Evolutionary conservation across 1,140 invertebrate genomes (phyloP), one percentile per base, ranked within the genome.

Genomic region (Orius laevigatus): DNA sequence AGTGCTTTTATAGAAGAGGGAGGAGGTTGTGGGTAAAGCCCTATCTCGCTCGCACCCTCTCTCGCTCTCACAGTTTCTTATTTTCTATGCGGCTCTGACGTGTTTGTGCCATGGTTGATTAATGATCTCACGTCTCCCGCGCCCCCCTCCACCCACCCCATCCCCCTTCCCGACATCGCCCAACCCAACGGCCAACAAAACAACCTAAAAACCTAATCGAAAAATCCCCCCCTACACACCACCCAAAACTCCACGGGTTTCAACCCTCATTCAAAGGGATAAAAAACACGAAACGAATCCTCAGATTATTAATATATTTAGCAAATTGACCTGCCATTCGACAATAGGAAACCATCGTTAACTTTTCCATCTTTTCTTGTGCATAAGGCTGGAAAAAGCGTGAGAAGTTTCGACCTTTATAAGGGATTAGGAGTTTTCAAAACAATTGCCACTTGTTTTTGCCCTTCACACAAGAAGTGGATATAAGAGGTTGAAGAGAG

Each of bases 201-300:
- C 48, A 49, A 49, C 48, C 48, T 49, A 49, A 49, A 49, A 49
- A 49, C 48, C 48, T 49, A 49, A 49, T 49, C 39, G 48, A 49
- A 49, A 49, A 49, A 49, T 49, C 48, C 48, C 40, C 20, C 38
- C 48, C 16, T 31, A 5, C 35, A 12, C 25, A n/a, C 11, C 18
- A 15, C n/a, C n/a, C n/a, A n/a, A n/a, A 16, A 3, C 14, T 11
- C 2, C 2, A 11, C 40, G 3, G 3, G 9, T 20, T 10, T 11
- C 8, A 4, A 44, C 8, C 5, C 6, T 14, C 42, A 31, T 25
- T 25, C 25, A 25, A 25, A 25, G 25, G 25, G 25, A 25, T 25
- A 31, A 44, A 44, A 31, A 44, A 12, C 18, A 31, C 42, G 19
- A 14, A 10, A 31, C 6, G 19, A 12, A 44, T 25, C 25, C 42